Evolutionary conservation across 1,140 invertebrate genomes (phyloP).

Genomic region (Scaptomyza pallida): DNA sequence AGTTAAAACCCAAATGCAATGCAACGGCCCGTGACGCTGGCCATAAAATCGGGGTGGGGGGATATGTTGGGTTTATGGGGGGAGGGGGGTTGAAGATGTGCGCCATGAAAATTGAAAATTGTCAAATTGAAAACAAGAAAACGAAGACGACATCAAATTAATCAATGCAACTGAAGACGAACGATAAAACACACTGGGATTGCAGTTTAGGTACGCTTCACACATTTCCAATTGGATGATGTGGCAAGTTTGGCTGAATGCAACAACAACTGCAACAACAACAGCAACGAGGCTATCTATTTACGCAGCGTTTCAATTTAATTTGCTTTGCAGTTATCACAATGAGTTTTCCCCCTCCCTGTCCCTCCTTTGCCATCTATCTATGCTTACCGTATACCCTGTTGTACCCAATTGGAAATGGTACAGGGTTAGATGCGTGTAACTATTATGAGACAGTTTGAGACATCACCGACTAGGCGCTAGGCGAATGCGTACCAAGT

Average conservation of each 20-base stretch:
- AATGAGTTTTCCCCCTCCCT: too few species aligned
- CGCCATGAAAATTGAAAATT: conserved; percentile 54
- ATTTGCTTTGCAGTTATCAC: conserved; percentile 33
- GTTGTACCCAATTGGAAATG: neutral
- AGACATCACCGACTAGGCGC: too few species aligned
- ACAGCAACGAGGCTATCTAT: conserved; percentile 3
- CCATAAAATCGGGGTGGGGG: neutral
- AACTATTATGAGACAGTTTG: too few species aligned
- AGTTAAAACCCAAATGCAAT: conserved; percentile 41
- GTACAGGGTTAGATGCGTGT: too few species aligned
- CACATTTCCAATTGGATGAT: neutral
- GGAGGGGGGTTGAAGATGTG: conserved; percentile 15
- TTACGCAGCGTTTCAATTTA: conserved; percentile 32
- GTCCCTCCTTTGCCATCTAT: too few species aligned
- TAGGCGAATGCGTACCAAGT: too few species aligned
- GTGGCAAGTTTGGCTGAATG: neutral
- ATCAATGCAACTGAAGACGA: conserved; percentile 36
- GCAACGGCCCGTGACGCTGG: conserved; percentile 16
- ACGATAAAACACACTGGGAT: conserved; percentile 4
- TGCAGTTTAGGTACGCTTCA: conserved; percentile 6
- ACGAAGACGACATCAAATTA: conserved; percentile 55
- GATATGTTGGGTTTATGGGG: neutral
- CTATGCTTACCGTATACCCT: too few species aligned
- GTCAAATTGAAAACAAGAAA: conserved; percentile 38
- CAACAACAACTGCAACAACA: neutral